phyloP scores from a whole-genome alignment of 2,888 invertebrate genomes.

The Mermis nigrescens region DNA sequence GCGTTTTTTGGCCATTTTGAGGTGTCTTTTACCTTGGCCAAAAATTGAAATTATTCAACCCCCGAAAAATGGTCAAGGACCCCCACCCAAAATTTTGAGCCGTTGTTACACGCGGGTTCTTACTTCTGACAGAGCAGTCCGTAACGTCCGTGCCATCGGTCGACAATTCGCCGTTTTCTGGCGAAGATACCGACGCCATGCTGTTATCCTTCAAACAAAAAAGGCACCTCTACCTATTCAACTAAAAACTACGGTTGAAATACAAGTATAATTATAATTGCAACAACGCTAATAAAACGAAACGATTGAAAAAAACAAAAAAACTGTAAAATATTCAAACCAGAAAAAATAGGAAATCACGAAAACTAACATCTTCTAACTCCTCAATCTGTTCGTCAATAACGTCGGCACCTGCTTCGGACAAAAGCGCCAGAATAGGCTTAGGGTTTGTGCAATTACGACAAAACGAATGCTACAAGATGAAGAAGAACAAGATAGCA shows the following conservation, averaged over 20 bases:
- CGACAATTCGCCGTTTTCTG: neutral
- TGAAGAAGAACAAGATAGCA: neutral
- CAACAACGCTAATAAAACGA: too few relatives aligned
- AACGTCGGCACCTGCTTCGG: conserved; percentile 90
- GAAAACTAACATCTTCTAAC: conserved; percentile 8
- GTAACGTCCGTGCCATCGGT: neutral
- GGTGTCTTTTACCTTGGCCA: too few relatives aligned
- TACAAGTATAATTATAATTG: too few relatives aligned
- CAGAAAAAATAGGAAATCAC: too few relatives aligned
- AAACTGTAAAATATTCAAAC: too few relatives aligned
- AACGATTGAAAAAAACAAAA: too few relatives aligned
- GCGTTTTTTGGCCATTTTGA: too few relatives aligned
- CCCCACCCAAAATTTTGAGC: too few relatives aligned
- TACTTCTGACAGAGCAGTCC: neutral
- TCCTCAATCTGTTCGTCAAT: conserved; percentile 46
- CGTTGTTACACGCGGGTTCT: too few relatives aligned
- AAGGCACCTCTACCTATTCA: neutral
- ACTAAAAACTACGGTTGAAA: neutral
- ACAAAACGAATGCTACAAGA: conserved; percentile 61
- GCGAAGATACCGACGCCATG: neutral
- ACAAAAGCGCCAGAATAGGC: conserved; percentile 64
- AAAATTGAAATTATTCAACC: too few relatives aligned
- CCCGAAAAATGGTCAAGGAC: too few relatives aligned
- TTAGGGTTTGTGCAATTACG: conserved; percentile 51
- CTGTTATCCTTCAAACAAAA: conserved; percentile 8